Conservation (phyloP, 2,888 invertebrate genomes). For the Tuberolachnus salignus region DNA sequence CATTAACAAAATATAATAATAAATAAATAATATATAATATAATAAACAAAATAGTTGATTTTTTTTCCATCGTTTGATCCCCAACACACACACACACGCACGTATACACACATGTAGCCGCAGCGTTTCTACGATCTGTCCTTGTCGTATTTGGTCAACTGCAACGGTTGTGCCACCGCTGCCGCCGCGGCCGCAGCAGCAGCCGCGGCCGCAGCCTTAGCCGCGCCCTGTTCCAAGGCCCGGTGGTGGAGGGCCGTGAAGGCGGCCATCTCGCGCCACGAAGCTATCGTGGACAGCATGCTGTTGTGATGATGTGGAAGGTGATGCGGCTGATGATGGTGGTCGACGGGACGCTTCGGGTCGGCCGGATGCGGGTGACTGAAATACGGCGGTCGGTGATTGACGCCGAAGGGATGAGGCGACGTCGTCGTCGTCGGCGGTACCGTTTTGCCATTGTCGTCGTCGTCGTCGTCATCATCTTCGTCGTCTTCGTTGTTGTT, state of each 20-base stretch:
- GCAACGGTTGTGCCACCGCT: conserved; percentile 61
- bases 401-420: background rate
- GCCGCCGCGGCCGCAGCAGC: conserved; percentile 20
- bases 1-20: too few species aligned
- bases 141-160: conserved; percentile 61
- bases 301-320: conserved; percentile 5
- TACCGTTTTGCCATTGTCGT: background rate
- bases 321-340: conserved; percentile 7
- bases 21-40: too few species aligned
- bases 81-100: background rate
- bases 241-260: conserved; percentile 58
- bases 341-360: conserved; percentile 18
- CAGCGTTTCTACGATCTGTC: conserved; percentile 57
- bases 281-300: conserved; percentile 50
- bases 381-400: conserved; percentile 19
- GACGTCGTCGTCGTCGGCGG: background rate
- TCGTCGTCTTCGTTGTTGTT: background rate
- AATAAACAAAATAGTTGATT: background rate
- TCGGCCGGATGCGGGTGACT: conserved; percentile 7
- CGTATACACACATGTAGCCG: background rate
- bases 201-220: conserved; percentile 38
- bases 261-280: conserved; percentile 57
- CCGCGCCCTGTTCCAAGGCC: conserved; percentile 25
- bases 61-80: background rate
- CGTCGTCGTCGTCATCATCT: background rate